Conservation (phyloP, 1,140 invertebrate genomes). For the Temnothorax longispinosus region DNA sequence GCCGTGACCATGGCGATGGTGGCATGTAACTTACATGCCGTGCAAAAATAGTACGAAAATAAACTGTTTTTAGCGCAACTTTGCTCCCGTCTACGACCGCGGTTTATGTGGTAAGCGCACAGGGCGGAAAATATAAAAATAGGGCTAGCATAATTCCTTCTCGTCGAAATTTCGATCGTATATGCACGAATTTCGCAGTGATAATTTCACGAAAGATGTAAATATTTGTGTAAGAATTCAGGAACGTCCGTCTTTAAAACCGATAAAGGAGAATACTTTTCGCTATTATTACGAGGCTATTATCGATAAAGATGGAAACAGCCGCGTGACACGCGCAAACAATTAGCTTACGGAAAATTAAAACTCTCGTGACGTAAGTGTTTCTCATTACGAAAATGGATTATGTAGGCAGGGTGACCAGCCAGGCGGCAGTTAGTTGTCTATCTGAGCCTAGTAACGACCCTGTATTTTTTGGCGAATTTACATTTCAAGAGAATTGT, state of each 20-base stretch:
- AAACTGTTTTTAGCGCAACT: slow-evolving; percentile 42
- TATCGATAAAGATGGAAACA: background rate
- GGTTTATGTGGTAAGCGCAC: background rate
- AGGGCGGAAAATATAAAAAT: background rate
- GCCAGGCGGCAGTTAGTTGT: background rate
- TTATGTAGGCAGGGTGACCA: background rate
- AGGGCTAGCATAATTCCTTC: background rate
- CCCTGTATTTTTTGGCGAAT: background rate
- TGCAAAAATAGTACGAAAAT: slow-evolving; percentile 70
- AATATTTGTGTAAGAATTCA: background rate
- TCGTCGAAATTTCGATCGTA: background rate
- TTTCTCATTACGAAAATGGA: slow-evolving; percentile 33
- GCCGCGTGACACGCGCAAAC: slow-evolving; percentile 1
- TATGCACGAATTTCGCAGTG: background rate
- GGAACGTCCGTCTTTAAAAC: background rate
- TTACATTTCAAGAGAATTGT: background rate
- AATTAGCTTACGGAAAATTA: slow-evolving; percentile 45
- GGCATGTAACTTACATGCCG: slow-evolving; percentile 40
- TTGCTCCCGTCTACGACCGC: background rate
- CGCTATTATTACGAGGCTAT: background rate
- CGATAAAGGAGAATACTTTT: background rate
- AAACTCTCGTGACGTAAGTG: background rate
- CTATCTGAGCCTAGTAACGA: background rate
- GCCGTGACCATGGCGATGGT: slow-evolving; percentile 37
- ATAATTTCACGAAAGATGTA: background rate